phyloP scores from a whole-genome alignment of 2,113 vertebrate species.

The Epinephelus cyanopodus region DNA sequence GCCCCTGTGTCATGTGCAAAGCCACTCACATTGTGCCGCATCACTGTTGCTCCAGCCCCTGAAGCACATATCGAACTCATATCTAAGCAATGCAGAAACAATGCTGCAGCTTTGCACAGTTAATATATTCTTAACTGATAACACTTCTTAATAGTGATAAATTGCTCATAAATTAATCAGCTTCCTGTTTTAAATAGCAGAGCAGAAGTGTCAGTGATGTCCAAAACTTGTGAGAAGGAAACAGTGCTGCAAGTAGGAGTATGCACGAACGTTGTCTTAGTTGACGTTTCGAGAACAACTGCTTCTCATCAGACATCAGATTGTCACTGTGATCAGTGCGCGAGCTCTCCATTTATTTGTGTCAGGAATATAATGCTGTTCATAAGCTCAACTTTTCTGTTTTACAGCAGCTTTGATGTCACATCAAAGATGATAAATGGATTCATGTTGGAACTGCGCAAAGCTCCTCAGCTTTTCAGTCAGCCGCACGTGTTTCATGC shows the following conservation, averaged over 20 bases:
- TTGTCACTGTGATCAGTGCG: no score
- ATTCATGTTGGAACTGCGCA: constrained; percentile 6
- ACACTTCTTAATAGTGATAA: constrained; percentile 20
- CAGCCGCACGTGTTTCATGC: constrained; percentile 16
- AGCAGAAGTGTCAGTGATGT: constrained; percentile 21
- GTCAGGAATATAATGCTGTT: neutral
- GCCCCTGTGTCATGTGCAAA: neutral
- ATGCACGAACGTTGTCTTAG: no score
- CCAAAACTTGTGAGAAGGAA: neutral
- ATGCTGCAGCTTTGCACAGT: neutral
- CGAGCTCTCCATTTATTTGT: no score
- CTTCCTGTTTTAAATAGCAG: constrained; percentile 28
- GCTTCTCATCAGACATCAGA: no score
- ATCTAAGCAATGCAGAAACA: neutral
- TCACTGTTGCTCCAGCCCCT: neutral
- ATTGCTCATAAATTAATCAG: constrained; percentile 37
- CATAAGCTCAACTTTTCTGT: constrained; percentile 2
- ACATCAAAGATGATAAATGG: constrained; percentile 19
- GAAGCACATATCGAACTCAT: neutral
- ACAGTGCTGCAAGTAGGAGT: no score
- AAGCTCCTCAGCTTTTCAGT: constrained; percentile 12
- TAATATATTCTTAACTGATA: constrained; percentile 5
- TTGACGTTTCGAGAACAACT: no score
- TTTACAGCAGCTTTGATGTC: constrained; percentile 26
- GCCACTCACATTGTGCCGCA: neutral